Evolutionary conservation across 2,888 invertebrate genomes (phyloP), one percentile per base, ranked within the genome.

Genomic region (Caenorhabditis angaria): DNA sequence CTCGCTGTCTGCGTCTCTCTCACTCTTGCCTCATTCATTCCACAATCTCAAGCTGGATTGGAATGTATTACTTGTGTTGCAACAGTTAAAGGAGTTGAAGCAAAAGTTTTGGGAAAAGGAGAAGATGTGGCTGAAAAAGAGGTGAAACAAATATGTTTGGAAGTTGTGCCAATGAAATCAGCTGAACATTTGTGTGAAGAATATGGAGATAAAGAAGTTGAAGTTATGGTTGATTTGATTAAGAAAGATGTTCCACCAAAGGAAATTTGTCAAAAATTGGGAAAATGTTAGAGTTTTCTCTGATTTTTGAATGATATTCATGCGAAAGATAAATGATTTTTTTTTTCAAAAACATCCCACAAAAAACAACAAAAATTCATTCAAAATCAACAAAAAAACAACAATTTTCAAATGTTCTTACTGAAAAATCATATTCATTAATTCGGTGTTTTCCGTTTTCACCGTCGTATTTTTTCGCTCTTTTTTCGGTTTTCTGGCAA

Each of bases 381-480:
- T 14, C 22, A 62, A n/a, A 60, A 48, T 6, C 4, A 51, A 51
- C n/a, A n/a, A n/a, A n/a, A n/a, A n/a, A n/a, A n/a, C n/a, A n/a
- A n/a, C n/a, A n/a, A n/a, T n/a, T n/a, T n/a, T n/a, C n/a, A n/a
- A n/a, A n/a, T n/a, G n/a, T 41, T 41, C 22, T 65, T 35, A 72
- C 48, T 50, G 64, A 57, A 80, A 82, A 64, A 82, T 81, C 79
- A 82, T 72, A 29, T 71, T 77, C 79, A 82, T 77, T 25, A 82
- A 59, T 47, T 77, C 77, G 61, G 61, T 68, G 24, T 70, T 76
- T 24, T 70, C 65, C 8, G 61, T 62, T 14, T 61, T 59, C 24
- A 55, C 64, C 32, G 32, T 22, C 58, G 41, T 12, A 18, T 41
- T 14, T 12, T 41, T 41, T 41, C 41, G 10, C 14, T 54, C 28